Percentiles rank a stretch among this genome's conserved stretches.
These are phyloP conservation scores for Trachelus troglodyta DNA, from an alignment of 2,888 invertebrate species.

Conservation along the genomic window DNA sequence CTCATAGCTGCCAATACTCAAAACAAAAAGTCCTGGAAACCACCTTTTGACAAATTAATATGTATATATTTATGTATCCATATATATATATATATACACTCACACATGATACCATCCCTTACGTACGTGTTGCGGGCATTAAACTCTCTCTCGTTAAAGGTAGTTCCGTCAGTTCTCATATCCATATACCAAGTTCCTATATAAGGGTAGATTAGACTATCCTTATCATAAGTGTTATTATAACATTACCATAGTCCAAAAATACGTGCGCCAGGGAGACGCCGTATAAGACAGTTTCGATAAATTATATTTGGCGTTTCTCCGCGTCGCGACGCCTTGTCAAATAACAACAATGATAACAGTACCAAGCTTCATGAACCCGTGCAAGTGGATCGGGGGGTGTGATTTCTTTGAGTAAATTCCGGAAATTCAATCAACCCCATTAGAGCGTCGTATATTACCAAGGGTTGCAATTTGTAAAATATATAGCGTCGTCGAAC, in stretches of 20 bases:
- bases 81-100: too few species aligned
- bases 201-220: neutral
- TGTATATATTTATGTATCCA: too few species aligned
- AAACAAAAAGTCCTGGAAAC: too few species aligned
- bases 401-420: neutral
- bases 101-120: too few species aligned
- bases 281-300: neutral
- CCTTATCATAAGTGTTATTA: neutral
- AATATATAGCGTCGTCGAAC: constrained; percentile 36
- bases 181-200: neutral
- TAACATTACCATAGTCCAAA: neutral
- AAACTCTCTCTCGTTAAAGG: neutral
- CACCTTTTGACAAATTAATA: too few species aligned
- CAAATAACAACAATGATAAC: neutral
- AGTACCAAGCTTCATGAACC: neutral
- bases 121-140: neutral
- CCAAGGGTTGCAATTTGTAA: constrained; percentile 48
- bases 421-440: constrained; percentile 43
- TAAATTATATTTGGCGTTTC: neutral
- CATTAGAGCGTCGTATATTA: constrained; percentile 43
- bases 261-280: neutral
- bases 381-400: neutral
- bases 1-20: too few species aligned
- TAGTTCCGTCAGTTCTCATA: neutral
- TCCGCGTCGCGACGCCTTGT: neutral